Conservation (phyloP, 30 jellyfish, hydroid and myxozoan species). For the Turritopsis rubra region DNA sequence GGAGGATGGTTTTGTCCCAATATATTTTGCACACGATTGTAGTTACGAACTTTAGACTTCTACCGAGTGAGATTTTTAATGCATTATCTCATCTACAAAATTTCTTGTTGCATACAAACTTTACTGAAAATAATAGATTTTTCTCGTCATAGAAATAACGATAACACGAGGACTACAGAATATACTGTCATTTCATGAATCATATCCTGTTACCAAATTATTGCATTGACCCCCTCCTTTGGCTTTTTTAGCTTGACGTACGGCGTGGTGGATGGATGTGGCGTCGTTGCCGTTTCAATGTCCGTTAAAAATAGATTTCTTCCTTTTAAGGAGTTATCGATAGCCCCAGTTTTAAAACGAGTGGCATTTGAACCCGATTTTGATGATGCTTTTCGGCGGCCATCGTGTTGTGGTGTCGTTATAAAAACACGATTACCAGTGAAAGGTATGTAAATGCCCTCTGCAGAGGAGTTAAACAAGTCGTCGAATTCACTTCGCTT, state of each 20-base stretch:
- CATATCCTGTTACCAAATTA: background rate
- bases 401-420: background rate
- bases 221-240: background rate
- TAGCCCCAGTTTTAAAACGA: constrained; percentile 53
- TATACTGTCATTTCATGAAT: too few relatives aligned
- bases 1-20: too few relatives aligned
- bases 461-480: constrained; percentile 35
- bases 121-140: too few relatives aligned
- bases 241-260: background rate
- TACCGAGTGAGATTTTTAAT: too few relatives aligned
- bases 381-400: constrained; percentile 22
- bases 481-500: constrained; percentile 23
- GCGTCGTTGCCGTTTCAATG: background rate
- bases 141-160: too few relatives aligned
- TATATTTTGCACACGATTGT: too few relatives aligned
- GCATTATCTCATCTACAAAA: too few relatives aligned
- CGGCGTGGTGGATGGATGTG: background rate
- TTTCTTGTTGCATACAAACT: too few relatives aligned
- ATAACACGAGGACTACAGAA: too few relatives aligned
- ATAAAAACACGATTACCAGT: background rate
- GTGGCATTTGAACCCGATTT: constrained; percentile 64
- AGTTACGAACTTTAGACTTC: too few relatives aligned
- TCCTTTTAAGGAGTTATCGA: constrained; percentile 80
- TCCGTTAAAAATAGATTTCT: constrained; percentile 33
- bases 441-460: constrained; percentile 17